Evolutionary conservation across 1,140 invertebrate species (phyloP).

Genomic region (Brachionus rotundiformis): DNA sequence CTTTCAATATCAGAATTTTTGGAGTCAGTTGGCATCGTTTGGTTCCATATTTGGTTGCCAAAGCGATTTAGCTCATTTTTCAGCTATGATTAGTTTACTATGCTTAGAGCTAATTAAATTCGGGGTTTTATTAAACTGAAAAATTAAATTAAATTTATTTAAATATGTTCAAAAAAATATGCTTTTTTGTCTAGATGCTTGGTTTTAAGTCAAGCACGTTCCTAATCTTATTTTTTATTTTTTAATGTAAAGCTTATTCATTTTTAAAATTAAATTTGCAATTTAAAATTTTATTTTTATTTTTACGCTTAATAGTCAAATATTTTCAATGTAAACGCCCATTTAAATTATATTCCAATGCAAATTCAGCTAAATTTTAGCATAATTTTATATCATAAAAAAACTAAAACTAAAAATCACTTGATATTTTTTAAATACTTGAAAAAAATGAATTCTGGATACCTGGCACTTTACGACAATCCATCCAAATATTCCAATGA

Average conservation of each 20-base stretch:
- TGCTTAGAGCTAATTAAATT: neutral
- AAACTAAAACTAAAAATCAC: neutral
- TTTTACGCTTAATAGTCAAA: constrained; percentile 19
- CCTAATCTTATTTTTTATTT: neutral
- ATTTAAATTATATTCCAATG: neutral
- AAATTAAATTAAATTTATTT: neutral
- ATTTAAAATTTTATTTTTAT: neutral
- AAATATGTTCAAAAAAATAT: neutral
- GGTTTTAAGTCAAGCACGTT: neutral
- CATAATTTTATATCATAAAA: constrained; percentile 25
- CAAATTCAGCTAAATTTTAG: constrained; percentile 3
- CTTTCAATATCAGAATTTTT: neutral
- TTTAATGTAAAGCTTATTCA: neutral
- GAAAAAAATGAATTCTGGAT: constrained; percentile 19
- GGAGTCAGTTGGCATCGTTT: neutral
- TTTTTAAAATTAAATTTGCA: constrained; percentile 7
- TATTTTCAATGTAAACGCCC: neutral
- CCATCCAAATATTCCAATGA: neutral
- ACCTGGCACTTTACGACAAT: constrained; percentile 3
- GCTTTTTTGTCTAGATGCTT: neutral
- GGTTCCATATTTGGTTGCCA: neutral
- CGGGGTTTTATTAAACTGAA: neutral
- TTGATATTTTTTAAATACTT: neutral
- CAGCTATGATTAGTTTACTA: neutral
- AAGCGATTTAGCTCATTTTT: neutral